Base-by-base conservation (phyloP, 2,113 vertebrate genomes). In the Malurus elegans region DNA sequence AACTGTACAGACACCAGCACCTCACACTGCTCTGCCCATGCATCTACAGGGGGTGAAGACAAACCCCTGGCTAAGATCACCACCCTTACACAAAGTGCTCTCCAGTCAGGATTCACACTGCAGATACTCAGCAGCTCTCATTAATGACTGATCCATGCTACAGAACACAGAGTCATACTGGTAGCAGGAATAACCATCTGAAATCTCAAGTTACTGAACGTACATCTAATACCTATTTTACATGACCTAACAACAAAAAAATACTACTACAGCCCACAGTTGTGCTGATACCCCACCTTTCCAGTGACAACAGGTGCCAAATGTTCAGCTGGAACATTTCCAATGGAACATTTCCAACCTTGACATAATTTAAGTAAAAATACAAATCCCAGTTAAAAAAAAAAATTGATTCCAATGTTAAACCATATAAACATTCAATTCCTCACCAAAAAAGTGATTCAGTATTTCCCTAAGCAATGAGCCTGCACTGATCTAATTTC, bases 11-110 rank as follows among this genome's bases (percentile, higher is more conserved):
- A 16, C 50, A 51, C 2, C 62, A 44, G 47, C 61, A 8, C 45
- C 47, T 34, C 5, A 2, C 5, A 3, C n/a, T 36, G 44, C n/a
- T 4, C 23, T 23, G 17, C 16, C 44, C 7, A 1, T 0, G 7
- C 6, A 7, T 0, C 2, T 6, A 0, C 5, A 7, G 26, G 29
- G 10, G 8, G 13, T 8, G 21, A 34, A 29, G 10, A 29, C 34
- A 67, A 34, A 40, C 5, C 20, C 5, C 20, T 34, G n/a, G 7
- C 3, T 15, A 21, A 48, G 34, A 12, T 28, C 36, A 16, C 29
- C 8, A 14, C 12, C 44, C 23, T 6, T 2, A 12, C 38, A 6
- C 18, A 5, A 18, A 28, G 3, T 38, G 61, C 28, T 32, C 47
- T 54, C 20, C 50, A 13, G 16, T 9, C 42, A 60, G 57, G 44